phyloP scores from a whole-genome alignment of 2,113 vertebrate species.

The Eolophus roseicapilla region DNA sequence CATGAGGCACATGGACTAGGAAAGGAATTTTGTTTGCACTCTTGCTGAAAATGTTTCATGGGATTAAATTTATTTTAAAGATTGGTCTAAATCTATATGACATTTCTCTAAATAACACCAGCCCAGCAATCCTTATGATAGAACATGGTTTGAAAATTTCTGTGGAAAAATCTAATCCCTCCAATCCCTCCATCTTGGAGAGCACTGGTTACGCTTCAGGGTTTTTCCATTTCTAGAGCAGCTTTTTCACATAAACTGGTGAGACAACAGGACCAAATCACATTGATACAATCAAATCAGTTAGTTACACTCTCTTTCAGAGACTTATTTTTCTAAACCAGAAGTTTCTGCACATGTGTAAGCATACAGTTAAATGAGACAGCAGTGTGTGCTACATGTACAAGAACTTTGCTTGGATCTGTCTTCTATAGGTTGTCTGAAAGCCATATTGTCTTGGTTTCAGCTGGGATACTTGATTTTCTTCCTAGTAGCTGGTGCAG shows the following conservation, averaged over 20 bases:
- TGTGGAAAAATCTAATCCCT: not conserved
- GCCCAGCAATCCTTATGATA: not conserved
- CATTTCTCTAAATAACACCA: not conserved
- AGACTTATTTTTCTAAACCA: not conserved
- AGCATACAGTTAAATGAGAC: not conserved
- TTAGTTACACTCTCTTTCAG: not conserved
- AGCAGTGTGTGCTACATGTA: not conserved
- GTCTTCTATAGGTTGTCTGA: not conserved
- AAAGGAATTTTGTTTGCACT: constrained; percentile 4
- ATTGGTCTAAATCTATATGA: not conserved
- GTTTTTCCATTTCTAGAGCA: not conserved
- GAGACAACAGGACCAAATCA: not conserved
- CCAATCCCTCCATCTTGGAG: not conserved
- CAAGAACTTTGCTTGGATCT: not conserved
- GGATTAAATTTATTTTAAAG: not conserved
- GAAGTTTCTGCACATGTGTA: not conserved
- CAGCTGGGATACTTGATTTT: not conserved
- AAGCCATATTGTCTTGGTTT: not conserved
- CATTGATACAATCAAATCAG: not conserved
- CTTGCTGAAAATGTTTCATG: not conserved
- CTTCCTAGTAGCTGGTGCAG: not conserved
- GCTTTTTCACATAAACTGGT: not conserved
- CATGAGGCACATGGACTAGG: not conserved
- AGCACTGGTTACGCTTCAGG: not conserved
- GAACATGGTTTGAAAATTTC: not conserved